phyloP scores from a whole-genome alignment of 2,113 vertebrate genomes.

The Myotis yumanensis region DNA sequence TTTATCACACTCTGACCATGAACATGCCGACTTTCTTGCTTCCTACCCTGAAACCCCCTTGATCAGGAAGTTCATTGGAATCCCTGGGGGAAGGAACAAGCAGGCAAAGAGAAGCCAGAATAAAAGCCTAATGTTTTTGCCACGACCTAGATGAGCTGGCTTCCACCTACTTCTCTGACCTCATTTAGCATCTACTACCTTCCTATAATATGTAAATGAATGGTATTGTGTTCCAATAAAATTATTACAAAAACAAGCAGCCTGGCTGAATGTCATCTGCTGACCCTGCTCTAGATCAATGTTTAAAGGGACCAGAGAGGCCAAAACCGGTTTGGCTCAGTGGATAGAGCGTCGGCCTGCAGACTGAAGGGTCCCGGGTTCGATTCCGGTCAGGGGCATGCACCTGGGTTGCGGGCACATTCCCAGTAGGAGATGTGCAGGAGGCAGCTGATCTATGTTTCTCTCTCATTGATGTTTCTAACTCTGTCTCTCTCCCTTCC shows the following conservation, averaged over 20 bases:
- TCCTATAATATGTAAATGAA: not conserved
- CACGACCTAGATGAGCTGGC: not conserved
- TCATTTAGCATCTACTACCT: not conserved
- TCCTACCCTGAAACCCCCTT: not conserved
- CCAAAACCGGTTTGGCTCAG: too few species aligned
- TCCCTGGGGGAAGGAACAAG: not conserved
- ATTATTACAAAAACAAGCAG: not conserved
- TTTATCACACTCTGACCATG: not conserved
- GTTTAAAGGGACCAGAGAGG: not conserved
- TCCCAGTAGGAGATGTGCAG: too few species aligned
- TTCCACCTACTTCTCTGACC: not conserved
- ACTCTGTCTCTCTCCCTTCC: too few species aligned
- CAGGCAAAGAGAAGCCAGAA: not conserved
- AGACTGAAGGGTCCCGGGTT: too few species aligned
- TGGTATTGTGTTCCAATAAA: not conserved
- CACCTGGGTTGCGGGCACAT: too few species aligned
- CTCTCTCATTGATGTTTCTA: too few species aligned
- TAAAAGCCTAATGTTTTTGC: not conserved
- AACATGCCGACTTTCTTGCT: not conserved
- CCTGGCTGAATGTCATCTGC: not conserved
- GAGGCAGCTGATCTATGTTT: too few species aligned
- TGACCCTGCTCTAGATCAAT: not conserved
- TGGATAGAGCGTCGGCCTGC: too few species aligned
- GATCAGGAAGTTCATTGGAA: not conserved
- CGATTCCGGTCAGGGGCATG: too few species aligned